phyloP scores from a whole-genome alignment of 2,888 invertebrate genomes.

The Caenorhabditis sp. region DNA sequence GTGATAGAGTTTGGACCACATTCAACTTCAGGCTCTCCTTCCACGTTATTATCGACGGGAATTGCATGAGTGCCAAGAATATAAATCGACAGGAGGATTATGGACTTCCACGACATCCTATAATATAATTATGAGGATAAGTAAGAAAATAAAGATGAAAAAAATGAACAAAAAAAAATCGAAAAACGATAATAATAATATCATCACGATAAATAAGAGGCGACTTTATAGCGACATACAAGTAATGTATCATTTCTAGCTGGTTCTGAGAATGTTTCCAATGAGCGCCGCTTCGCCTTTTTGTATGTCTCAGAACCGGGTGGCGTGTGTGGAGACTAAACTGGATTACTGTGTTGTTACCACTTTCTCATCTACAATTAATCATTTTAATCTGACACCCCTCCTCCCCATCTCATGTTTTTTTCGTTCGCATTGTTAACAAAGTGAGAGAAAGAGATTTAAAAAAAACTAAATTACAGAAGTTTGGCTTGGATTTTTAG shows the following conservation, averaged over 20 bases:
- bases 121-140: not conserved
- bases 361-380: slow-evolving; percentile 45
- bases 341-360: slow-evolving; percentile 48
- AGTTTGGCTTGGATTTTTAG: not conserved
- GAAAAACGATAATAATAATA: not conserved
- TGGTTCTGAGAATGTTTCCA: slow-evolving; percentile 17
- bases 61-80: slow-evolving; percentile 30
- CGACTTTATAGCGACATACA: not conserved
- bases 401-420: slow-evolving; percentile 3
- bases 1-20: slow-evolving; percentile 70
- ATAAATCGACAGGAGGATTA: slow-evolving; percentile 19
- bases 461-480: not conserved
- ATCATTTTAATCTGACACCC: slow-evolving; percentile 49
- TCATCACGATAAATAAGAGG: not conserved
- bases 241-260: slow-evolving; percentile 41
- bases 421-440: not conserved
- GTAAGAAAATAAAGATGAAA: not conserved
- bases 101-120: slow-evolving; percentile 40
- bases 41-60: slow-evolving; percentile 65
- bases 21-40: slow-evolving; percentile 68
- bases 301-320: slow-evolving; percentile 1
- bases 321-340: slow-evolving; percentile 5
- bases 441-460: not conserved
- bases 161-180: not conserved
- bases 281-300: not conserved